Evolutionary conservation across 1,140 invertebrate species (phyloP).

Genomic region (Eurosta solidaginis): DNA sequence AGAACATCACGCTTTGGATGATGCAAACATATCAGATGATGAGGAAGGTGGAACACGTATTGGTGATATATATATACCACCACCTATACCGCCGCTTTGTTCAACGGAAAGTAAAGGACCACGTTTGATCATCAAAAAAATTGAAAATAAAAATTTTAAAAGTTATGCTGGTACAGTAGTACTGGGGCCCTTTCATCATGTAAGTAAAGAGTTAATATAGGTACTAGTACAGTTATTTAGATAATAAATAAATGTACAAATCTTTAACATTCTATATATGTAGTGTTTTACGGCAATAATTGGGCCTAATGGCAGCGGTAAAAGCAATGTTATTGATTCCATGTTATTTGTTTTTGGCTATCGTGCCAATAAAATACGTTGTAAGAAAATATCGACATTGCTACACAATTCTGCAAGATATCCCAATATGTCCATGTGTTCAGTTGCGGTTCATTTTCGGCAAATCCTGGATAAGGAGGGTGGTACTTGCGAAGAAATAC

Average conservation of each 20-base stretch:
- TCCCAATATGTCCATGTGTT: slow-evolving; percentile 78
- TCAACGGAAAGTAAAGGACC: slow-evolving; percentile 73
- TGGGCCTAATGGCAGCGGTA: slow-evolving; percentile 99
- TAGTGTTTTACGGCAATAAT: slow-evolving; percentile 96
- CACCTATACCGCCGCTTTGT: slow-evolving; percentile 72
- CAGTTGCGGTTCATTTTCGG: slow-evolving; percentile 90
- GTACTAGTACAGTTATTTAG: no score
- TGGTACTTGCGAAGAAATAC: slow-evolving; percentile 75
- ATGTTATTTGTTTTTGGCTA: slow-evolving; percentile 99
- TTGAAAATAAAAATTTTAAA: slow-evolving; percentile 95
- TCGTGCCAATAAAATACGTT: slow-evolving; percentile 91
- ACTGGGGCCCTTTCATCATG: slow-evolving; percentile 85
- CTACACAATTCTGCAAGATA: slow-evolving; percentile 92
- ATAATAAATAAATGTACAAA: not conserved
- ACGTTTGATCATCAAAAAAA: slow-evolving; percentile 88
- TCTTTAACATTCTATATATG: slow-evolving; percentile 37
- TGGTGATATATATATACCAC: slow-evolving; percentile 90
- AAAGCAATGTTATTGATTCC: slow-evolving; percentile 99
- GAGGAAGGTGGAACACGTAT: slow-evolving; percentile 62
- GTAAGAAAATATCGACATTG: slow-evolving; percentile 92
- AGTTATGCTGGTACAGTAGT: slow-evolving; percentile 87
- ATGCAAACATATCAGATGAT: slow-evolving; percentile 54
- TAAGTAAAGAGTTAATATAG: no score
- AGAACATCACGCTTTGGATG: slow-evolving; percentile 43
- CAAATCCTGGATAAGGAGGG: slow-evolving; percentile 82